Evolutionary conservation across 2,888 invertebrate genomes (phyloP), one percentile per base, ranked within the genome.

Genomic region (Volucella zonaria): DNA sequence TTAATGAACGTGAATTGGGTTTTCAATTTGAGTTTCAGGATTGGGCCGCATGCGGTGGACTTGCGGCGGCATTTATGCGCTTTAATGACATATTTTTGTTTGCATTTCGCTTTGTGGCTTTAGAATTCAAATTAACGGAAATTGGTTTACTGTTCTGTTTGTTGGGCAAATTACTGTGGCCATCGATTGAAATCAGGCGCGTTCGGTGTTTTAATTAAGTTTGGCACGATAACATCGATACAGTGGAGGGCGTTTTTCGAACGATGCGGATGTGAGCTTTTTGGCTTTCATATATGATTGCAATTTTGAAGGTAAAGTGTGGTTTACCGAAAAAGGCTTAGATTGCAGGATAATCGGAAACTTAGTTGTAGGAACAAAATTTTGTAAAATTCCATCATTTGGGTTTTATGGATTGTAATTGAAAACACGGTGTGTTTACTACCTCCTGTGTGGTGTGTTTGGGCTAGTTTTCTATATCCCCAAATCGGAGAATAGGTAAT

Each of bases 61-160:
- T 23, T 61, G 67, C 54, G 51, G 66, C 42, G 59, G 67, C 76
- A 58, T 73, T 64, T 76, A 68, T 76, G 76, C 45, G 58, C 73
- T 85, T 85, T 23, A 73, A 76, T 85, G 71, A 81, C 76, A 81
- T 45, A 59, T 52, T 73, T 76, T 62, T 85, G 85, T 77, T 85
- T 77, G 58, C 49, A 66, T 76, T 52, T 23, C 38, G 47, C 43
- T 79, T 70, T 71, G 64, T 79, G 75, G 79, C 40, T 71, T 71
- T 67, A 43, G 59, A 67, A 38, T 80, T 76, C 70, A 61, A 76
- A 76, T 80, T 73, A 80, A 56, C 56, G 52, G 43, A 83, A 79
- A 83, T 83, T 79, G 75, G 71, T 62, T 68, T 51, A 56, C 8
- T 75, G 70, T 83, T 83, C 31, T 31, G 31, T 31, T 31, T 31